phyloP scores from a whole-genome alignment of 2,888 invertebrate genomes.

The Troides oblongomaculatus region DNA sequence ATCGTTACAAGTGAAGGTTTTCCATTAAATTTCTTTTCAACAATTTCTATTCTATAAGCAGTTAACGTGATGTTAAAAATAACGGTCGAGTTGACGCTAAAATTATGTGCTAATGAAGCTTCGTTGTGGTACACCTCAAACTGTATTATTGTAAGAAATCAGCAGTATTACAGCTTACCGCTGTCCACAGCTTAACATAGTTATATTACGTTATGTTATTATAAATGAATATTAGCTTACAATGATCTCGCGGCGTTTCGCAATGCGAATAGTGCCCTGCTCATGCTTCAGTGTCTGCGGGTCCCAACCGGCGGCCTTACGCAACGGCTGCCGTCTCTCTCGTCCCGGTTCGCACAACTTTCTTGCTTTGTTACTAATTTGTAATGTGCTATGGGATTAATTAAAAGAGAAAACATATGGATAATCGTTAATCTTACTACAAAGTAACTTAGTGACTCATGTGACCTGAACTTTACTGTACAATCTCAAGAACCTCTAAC shows the following conservation, averaged over 20 bases:
- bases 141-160: no score
- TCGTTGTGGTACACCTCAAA: no score
- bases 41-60: conserved; percentile 4
- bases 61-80: conserved; percentile 5
- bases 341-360: conserved; percentile 19
- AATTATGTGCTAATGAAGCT: not conserved
- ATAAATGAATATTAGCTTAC: no score
- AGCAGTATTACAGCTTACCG: no score
- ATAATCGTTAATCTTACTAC: no score
- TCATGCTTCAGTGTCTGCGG: conserved; percentile 33
- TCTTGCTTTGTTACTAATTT: conserved; percentile 10
- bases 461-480: no score
- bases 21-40: conserved; percentile 10
- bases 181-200: no score
- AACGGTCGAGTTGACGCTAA: not conserved
- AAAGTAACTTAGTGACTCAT: no score
- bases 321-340: conserved; percentile 34
- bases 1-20: conserved; percentile 3
- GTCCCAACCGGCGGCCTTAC: conserved; percentile 35
- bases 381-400: no score
- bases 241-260: conserved; percentile 2
- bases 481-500: no score
- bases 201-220: no score
- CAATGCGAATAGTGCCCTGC: conserved; percentile 32
- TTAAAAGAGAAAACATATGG: no score